Evolutionary conservation across 1,140 invertebrate genomes (phyloP).

Genomic region (Bombus impatiens): DNA sequence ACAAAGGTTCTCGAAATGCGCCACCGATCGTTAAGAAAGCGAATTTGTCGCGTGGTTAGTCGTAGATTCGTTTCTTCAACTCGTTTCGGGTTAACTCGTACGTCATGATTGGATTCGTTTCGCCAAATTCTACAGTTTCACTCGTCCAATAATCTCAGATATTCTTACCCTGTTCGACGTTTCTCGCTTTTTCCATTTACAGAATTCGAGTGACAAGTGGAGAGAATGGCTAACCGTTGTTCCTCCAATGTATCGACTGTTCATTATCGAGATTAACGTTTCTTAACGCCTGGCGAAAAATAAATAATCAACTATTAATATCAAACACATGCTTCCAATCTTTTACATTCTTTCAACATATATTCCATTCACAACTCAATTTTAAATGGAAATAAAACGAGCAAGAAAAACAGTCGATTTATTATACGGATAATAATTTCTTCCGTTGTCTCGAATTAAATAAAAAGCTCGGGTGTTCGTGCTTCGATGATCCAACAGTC

Average conservation of each 20-base stretch:
- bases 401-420: too few relatives aligned
- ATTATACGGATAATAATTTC: too few relatives aligned
- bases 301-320: too few relatives aligned
- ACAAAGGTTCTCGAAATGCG: background rate
- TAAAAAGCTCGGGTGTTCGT: fast-evolving
- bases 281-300: background rate
- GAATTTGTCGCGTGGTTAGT: constrained; percentile 21
- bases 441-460: background rate
- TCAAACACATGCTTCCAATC: too few relatives aligned
- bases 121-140: constrained; percentile 78
- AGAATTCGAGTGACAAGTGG: constrained; percentile 75
- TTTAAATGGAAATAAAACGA: too few relatives aligned
- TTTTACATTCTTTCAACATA: too few relatives aligned
- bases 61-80: background rate
- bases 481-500: background rate
- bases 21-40: constrained; percentile 32
- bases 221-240: constrained; percentile 71
- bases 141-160: constrained; percentile 58
- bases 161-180: background rate
- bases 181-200: background rate
- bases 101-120: background rate
- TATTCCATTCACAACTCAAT: too few relatives aligned
- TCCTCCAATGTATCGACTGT: constrained; percentile 12
- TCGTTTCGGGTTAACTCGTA: constrained; percentile 1
- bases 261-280: background rate